Conservation (phyloP, 2,797 vertebrate genomes). For the Silurus lanzhouensis region DNA sequence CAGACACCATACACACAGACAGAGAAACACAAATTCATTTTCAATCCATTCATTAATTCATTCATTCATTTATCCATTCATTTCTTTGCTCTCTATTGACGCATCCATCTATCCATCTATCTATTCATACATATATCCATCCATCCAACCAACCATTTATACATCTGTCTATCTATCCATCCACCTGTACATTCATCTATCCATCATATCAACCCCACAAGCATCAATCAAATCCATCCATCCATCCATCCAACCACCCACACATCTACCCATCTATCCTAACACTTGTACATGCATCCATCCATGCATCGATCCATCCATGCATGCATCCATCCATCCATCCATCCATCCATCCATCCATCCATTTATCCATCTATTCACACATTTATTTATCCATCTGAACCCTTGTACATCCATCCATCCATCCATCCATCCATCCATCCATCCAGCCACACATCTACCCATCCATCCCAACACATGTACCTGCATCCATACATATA, state of each 20-base stretch:
- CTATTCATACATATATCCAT: not conserved
- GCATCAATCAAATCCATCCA: not conserved
- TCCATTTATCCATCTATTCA: not conserved
- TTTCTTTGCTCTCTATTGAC: not conserved
- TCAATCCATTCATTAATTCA: not conserved
- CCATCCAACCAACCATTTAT: not conserved
- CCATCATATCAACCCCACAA: no score
- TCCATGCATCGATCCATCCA: not conserved
- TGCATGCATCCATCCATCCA: not conserved
- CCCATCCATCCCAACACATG: no score
- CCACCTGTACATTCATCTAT: not conserved
- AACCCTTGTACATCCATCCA: no score
- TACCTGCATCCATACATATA: no score
- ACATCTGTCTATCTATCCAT: not conserved
- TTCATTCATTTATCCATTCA: not conserved
- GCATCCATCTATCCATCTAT: not conserved
- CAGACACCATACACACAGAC: constrained; percentile 17
- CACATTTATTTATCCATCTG: not conserved
- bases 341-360: not conserved
- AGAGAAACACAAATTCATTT: not conserved
- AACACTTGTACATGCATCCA: no score
- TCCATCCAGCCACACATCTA: no score
- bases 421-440: no score
- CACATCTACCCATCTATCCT: not conserved
- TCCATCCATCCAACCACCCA: not conserved